phyloP scores from a whole-genome alignment of 2,888 invertebrate species.

The Crioceris asparagi region DNA sequence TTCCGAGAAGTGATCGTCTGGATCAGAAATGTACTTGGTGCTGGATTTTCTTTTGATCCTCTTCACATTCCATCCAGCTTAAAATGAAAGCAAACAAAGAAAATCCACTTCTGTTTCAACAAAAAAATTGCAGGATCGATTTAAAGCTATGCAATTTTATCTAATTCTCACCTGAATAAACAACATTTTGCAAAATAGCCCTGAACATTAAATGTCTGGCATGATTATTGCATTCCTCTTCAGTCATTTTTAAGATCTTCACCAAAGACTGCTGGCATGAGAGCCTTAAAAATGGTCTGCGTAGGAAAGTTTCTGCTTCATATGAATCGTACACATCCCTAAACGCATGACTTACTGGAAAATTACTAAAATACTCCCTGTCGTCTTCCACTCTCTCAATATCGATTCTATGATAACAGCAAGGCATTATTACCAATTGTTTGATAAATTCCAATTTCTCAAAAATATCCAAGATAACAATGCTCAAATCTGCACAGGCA shows the following conservation, averaged over 20 bases:
- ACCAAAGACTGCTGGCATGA: slow-evolving; percentile 58
- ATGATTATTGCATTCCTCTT: slow-evolving; percentile 40
- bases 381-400: slow-evolving; percentile 18
- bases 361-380: slow-evolving; percentile 46
- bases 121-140: too few species aligned
- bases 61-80: too few species aligned
- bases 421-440: slow-evolving; percentile 58
- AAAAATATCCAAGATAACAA: slow-evolving; percentile 57
- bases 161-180: slow-evolving; percentile 40
- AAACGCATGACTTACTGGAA: slow-evolving; percentile 52
- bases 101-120: too few species aligned
- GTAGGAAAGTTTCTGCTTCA: slow-evolving; percentile 40
- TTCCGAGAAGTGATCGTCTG: slow-evolving; percentile 23
- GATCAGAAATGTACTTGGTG: too few species aligned
- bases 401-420: slow-evolving; percentile 67
- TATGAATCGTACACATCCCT: slow-evolving; percentile 33
- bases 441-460: slow-evolving; percentile 44
- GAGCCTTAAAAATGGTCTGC: slow-evolving; percentile 57
- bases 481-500: slow-evolving; percentile 67
- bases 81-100: too few species aligned
- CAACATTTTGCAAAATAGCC: slow-evolving; percentile 52
- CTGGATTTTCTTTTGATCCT: too few species aligned
- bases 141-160: too few species aligned
- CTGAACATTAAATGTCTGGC: slow-evolving; percentile 48
- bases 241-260: slow-evolving; percentile 42